phyloP scores from a whole-genome alignment of 2,888 invertebrate genomes.

The Drosophila colorata region DNA sequence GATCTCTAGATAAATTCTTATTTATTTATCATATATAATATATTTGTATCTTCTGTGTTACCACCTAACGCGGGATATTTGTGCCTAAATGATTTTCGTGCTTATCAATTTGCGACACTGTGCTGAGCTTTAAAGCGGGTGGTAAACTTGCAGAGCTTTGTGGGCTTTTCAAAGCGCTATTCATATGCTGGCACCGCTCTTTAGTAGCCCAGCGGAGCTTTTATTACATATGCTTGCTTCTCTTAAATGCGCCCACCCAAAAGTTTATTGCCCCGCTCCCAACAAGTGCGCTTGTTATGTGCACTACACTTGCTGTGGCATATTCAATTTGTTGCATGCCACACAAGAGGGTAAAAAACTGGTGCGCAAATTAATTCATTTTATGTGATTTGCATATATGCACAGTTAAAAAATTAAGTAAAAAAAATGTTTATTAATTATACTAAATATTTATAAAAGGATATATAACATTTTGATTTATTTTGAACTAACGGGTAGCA shows the following conservation, averaged over 20 bases:
- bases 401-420: no score
- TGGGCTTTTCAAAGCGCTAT: slow-evolving; percentile 16
- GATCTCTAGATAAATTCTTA: no score
- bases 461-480: no score
- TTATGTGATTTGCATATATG: not conserved
- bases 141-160: not conserved
- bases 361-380: not conserved
- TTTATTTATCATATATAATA: no score
- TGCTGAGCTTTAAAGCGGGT: slow-evolving; percentile 12
- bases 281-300: slow-evolving; percentile 47
- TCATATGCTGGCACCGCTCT: slow-evolving; percentile 3
- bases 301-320: slow-evolving; percentile 5
- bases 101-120: not conserved
- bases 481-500: no score
- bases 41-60: no score
- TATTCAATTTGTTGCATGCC: not conserved
- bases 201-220: slow-evolving; percentile 4
- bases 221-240: slow-evolving; percentile 33
- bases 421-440: no score
- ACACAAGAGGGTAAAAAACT: not conserved
- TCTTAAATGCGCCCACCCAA: slow-evolving; percentile 66
- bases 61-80: no score
- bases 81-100: not conserved
- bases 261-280: slow-evolving; percentile 68
- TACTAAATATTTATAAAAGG: no score